Evolutionary conservation across 2,797 vertebrate genomes (phyloP).

Genomic region (Miopithecus talapoin): DNA sequence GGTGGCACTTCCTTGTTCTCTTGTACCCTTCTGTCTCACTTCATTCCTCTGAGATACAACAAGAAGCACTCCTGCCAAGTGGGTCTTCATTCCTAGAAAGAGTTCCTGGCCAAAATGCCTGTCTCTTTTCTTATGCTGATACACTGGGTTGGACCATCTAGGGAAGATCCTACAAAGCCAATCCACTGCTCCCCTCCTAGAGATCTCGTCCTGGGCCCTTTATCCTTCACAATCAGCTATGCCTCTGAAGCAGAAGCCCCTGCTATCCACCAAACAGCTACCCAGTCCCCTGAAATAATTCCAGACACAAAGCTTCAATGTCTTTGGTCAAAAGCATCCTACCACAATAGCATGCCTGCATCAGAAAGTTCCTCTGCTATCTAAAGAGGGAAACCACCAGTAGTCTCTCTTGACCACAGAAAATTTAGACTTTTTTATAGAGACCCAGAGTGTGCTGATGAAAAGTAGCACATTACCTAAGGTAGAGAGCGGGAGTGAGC

Average conservation of each 20-base stretch:
- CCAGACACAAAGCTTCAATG: neutral
- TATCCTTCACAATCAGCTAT: neutral
- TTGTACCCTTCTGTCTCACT: neutral
- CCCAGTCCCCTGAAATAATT: neutral
- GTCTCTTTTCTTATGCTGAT: neutral
- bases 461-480: neutral
- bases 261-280: neutral
- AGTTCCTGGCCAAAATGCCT: neutral
- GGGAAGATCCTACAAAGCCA: neutral
- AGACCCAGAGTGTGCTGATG: neutral
- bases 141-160: neutral
- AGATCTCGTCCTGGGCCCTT: neutral
- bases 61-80: neutral
- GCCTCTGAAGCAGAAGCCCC: neutral
- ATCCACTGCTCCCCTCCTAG: neutral
- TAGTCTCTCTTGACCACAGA: neutral
- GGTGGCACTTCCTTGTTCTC: neutral
- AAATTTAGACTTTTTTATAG: neutral
- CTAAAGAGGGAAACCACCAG: neutral
- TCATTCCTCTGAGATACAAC: neutral
- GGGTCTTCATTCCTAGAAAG: neutral
- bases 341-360: neutral
- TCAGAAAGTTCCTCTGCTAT: neutral
- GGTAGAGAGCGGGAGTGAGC: neutral
- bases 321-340: neutral